These are phyloP conservation scores for Pampusana beccarii DNA, from an alignment of 2,113 vertebrate species.

Conservation along the genomic window DNA sequence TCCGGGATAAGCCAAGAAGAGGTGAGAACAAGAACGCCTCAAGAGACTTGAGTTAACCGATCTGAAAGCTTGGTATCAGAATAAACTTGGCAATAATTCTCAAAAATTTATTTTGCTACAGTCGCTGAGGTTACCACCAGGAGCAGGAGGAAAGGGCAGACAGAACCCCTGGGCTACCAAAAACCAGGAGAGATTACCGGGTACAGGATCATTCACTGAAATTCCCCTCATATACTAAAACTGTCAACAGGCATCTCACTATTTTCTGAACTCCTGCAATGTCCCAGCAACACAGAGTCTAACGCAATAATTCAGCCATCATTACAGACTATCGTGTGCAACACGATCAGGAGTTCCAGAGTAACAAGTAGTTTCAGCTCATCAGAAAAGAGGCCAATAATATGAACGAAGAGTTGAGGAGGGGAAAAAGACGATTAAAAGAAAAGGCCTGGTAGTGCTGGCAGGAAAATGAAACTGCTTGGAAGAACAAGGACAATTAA, in stretches of 20 bases:
- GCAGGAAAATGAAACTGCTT: background rate
- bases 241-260: fast-evolving
- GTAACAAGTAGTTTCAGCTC: background rate
- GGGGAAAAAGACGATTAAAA: background rate
- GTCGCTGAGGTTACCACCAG: background rate
- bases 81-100: background rate
- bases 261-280: background rate
- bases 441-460: background rate
- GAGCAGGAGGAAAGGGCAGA: background rate
- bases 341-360: background rate
- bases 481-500: background rate
- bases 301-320: background rate
- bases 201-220: background rate
- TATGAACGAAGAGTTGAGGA: fast-evolving
- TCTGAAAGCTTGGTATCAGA: background rate
- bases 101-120: background rate
- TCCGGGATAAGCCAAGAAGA: background rate
- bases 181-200: background rate
- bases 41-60: background rate
- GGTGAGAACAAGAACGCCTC: background rate
- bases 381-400: background rate
- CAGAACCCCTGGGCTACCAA: background rate
- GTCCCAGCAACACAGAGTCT: background rate
- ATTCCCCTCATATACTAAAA: background rate
- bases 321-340: fast-evolving